Evolutionary conservation across 2,888 invertebrate species (phyloP).

Genomic region (Apeira syringaria): DNA sequence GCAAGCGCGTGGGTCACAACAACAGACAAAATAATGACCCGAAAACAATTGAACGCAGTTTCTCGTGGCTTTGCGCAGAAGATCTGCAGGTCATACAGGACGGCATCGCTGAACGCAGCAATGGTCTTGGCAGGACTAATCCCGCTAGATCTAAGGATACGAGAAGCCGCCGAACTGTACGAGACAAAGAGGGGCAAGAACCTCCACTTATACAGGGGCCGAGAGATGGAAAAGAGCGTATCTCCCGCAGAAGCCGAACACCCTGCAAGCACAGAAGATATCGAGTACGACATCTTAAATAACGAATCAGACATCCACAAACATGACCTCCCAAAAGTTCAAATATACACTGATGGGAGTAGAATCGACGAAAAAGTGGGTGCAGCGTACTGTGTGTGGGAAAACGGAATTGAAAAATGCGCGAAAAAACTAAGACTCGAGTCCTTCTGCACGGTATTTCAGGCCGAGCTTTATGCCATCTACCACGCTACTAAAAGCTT

Average conservation of each 20-base stretch:
- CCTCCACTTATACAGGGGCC: too few species aligned
- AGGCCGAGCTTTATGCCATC: not conserved
- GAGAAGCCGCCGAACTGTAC: not conserved
- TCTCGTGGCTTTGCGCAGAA: not conserved
- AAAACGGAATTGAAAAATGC: not conserved
- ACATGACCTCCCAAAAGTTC: not conserved
- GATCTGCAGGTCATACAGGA: not conserved
- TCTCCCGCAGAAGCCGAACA: not conserved
- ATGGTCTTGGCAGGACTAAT: not conserved
- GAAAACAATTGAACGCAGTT: not conserved
- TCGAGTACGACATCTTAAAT: not conserved
- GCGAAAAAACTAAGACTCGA: not conserved
- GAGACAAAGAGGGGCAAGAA: not conserved
- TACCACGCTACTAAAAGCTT: too few species aligned
- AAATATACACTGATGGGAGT: not conserved
- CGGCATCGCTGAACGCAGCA: not conserved
- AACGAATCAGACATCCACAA: not conserved
- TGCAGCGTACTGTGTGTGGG: not conserved
- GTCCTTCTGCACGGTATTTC: not conserved
- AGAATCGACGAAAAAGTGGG: not conserved
- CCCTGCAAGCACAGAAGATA: not conserved
- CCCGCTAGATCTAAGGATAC: not conserved
- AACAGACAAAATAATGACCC: not conserved
- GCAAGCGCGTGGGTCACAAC: not conserved
- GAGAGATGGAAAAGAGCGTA: too few species aligned